Evolutionary conservation across 2,888 invertebrate genomes (phyloP), one percentile per base, ranked within the genome.

Genomic region (Mimumesa dahlbomi): DNA sequence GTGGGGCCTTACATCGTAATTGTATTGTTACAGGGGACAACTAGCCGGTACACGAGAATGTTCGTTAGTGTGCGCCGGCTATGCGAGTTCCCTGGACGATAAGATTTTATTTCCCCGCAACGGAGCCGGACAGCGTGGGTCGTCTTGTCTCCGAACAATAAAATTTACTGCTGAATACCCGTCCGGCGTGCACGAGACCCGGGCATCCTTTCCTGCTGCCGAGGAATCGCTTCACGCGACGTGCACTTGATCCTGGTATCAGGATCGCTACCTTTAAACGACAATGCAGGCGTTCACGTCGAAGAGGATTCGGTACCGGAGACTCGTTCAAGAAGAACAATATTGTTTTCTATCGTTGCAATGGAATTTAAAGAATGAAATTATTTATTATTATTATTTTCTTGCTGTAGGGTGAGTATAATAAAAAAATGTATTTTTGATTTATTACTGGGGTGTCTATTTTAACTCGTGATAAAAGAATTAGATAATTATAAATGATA

Each of bases 51-150:
- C 38, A 9, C 22, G 22, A 42, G 34, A 45, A 16, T 21, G 38
- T 45, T 42, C 63, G 43, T 57, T 52, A 31, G 22, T 22, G 59
- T 45, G 13, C 40, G 43, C 53, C 46, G 43, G 49, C 48, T 42
- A 31, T 40, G 53, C 58, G 21, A 53, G 57, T 54, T 58, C 53
- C 45, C 29, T 36, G 45, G 38, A 70, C 73, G 77, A 82, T 79
- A 82, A 82, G 79, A 73, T 71, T 80, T 79, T 75, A 73, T 82
- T 79, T 72, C 53, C 46, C 36, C 42, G 45, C 46, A 48, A 54
- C 43, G 53, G 46, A 52, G 54, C 62, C 73, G 71, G 69, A 68
- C 70, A 65, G 64, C 74, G 74, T 82, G 73, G 80, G 77, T 58
- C 52, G 67, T 65, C 48, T 57, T 69, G 57, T 66, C 75, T 65